Evolutionary conservation across 2,797 vertebrate genomes (phyloP), one percentile per base, ranked within the genome.

Genomic region (Taeniopygia guttata): DNA sequence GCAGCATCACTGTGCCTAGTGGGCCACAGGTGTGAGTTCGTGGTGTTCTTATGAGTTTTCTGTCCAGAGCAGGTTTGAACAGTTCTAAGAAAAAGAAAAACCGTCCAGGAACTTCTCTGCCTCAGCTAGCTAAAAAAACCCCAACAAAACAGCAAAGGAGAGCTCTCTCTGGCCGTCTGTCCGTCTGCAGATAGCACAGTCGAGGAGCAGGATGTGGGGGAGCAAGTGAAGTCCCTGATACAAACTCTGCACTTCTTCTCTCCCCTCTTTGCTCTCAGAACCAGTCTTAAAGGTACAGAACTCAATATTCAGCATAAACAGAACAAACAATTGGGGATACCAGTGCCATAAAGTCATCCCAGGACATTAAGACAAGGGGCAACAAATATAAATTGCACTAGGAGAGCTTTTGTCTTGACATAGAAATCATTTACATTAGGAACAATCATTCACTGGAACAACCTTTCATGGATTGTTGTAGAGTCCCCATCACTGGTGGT

Each of bases 1-100:
- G 58, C 58, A 29, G 26, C 9, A 3, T 40, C 58, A 14, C 18
- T 20, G 19, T 38, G 9, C 38, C 38, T 0, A 0, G 27, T 60
- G 38, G 59, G 38, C 13, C 27, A 42, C 59, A 60, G 27, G 59
- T 42, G 27, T 60, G 38, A 40, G 38, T 38, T 60, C 27, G 12
- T 3, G 3, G 18, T 40, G 38, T 60, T 40, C 40, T 40, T 42
- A 38, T 60, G 27, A 15, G 27, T 60, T 21, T 60, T 60, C 59
- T 21, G 38, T 42, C 27, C 38, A 40, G 27, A 29, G 13, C 27
- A 60, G 38, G 14, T 60, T 60, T 60, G 27, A 60, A 40, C 38
- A 42, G 27, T 60, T 40, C 18, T 38, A 40, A 30, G 18, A 42
- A 60, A 60, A 42, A 60, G 13, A 30, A 20, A 60, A 60, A 4